A percentile compares a stretch with the other conserved stretches of the same genome.
Evolutionary conservation across 2,113 vertebrate genomes (phyloP).

Genomic region (Limanda limanda): DNA sequence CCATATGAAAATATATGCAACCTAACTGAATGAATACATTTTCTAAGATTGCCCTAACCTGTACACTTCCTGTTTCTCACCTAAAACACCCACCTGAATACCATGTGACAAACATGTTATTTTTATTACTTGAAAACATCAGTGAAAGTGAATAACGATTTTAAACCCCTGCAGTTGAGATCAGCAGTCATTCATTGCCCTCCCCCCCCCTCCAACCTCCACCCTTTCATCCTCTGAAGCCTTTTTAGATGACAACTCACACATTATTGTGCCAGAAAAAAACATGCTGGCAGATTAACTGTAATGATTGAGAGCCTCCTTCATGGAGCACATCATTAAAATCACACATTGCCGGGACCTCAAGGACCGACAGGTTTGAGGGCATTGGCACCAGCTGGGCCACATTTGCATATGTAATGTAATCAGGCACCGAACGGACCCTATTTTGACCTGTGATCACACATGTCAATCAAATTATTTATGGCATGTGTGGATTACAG

Average conservation of each 20-base stretch:
- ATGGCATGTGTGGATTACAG: not conserved
- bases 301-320: constrained; percentile 35
- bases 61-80: not conserved
- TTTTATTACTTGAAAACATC: not conserved
- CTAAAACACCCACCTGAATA: not conserved
- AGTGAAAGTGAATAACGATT: not conserved
- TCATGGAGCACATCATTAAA: constrained; percentile 54
- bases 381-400: constrained; percentile 65
- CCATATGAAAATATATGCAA: not conserved
- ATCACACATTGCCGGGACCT: constrained; percentile 45
- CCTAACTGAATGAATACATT: not conserved
- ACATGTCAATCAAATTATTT: constrained; percentile 37
- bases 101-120: not conserved
- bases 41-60: not conserved
- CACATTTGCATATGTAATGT: constrained; percentile 72
- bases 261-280: not conserved
- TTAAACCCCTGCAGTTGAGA: not conserved
- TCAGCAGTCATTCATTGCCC: too few species aligned
- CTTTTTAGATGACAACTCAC: constrained; percentile 10
- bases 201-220: not conserved
- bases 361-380: constrained; percentile 67
- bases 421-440: constrained; percentile 65
- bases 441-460: constrained; percentile 57
- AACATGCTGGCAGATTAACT: constrained; percentile 20
- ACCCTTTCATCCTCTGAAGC: not conserved